phyloP scores from a whole-genome alignment of 2,888 invertebrate species.

The Drosophila siamana region DNA sequence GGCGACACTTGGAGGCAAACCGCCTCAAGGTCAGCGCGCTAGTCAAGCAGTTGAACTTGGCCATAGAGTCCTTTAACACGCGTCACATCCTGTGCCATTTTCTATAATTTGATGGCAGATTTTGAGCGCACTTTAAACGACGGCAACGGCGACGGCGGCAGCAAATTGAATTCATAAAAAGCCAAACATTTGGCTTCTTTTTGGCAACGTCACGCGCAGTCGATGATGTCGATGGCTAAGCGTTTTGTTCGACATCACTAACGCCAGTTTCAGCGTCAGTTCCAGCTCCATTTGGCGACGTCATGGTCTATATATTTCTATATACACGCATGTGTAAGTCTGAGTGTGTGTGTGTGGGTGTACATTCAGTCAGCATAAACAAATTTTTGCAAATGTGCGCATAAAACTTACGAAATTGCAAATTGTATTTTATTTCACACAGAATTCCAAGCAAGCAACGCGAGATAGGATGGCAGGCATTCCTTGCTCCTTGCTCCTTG shows the following conservation, averaged over 20 bases:
- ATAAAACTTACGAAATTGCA: slow-evolving; percentile 79
- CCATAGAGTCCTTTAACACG: slow-evolving; percentile 42
- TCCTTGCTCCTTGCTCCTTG: not conserved
- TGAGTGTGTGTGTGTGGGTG: not conserved
- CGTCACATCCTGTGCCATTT: slow-evolving; percentile 43
- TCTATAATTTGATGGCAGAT: slow-evolving; percentile 42
- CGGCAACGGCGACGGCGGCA: not conserved
- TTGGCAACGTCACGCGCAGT: slow-evolving; percentile 52
- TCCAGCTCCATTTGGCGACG: slow-evolving; percentile 12
- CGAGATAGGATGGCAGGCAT: not conserved
- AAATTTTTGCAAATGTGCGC: slow-evolving; percentile 74
- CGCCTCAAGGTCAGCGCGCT: slow-evolving; percentile 56
- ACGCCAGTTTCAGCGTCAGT: slow-evolving; percentile 7
- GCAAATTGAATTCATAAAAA: slow-evolving; percentile 59
- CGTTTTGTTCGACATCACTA: slow-evolving; percentile 21
- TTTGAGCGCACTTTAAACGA: slow-evolving; percentile 22
- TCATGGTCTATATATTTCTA: slow-evolving; percentile 8
- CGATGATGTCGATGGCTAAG: slow-evolving; percentile 43
- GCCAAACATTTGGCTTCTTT: slow-evolving; percentile 8
- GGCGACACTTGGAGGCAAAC: slow-evolving; percentile 42
- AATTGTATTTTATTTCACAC: slow-evolving; percentile 65
- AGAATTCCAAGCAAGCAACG: slow-evolving; percentile 18
- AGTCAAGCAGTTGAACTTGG: slow-evolving; percentile 66
- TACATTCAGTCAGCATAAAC: slow-evolving; percentile 48
- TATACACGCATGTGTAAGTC: not conserved